Evolutionary conservation across 1,140 invertebrate species (phyloP).

Genomic region (Medauroidea extradentata): DNA sequence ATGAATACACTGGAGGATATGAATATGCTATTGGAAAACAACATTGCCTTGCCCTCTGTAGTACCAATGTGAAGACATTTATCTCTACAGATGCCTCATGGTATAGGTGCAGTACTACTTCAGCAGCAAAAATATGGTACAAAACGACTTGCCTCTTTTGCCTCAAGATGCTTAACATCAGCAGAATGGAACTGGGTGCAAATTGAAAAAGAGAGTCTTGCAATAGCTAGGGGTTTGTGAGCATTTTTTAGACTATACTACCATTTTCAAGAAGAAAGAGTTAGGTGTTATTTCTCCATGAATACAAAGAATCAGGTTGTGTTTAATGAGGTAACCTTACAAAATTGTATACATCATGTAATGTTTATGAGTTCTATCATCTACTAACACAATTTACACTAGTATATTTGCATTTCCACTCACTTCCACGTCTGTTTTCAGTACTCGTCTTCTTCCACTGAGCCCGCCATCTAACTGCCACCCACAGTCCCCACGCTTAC

Average conservation of each 20-base stretch:
- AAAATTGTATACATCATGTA: no score
- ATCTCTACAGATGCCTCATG: slow-evolving; percentile 5
- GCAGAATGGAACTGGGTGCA: slow-evolving; percentile 10
- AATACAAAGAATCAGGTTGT: slow-evolving; percentile 24
- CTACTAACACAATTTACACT: no score
- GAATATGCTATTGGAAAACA: background rate
- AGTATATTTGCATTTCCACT: no score
- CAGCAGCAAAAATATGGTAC: slow-evolving; percentile 1
- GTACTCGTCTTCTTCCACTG: no score
- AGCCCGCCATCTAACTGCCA: no score
- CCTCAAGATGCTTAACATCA: slow-evolving; percentile 8
- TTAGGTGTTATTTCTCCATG: slow-evolving; percentile 25
- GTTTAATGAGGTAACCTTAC: no score
- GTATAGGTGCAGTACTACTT: slow-evolving; percentile 9
- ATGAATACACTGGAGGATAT: background rate
- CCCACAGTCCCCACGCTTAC: no score
- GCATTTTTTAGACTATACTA: slow-evolving; percentile 9
- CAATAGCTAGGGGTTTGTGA: slow-evolving; percentile 17
- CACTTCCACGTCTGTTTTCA: no score
- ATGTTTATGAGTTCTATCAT: no score
- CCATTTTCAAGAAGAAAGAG: slow-evolving; percentile 22
- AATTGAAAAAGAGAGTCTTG: slow-evolving; percentile 13
- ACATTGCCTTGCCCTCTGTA: background rate
- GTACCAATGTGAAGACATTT: background rate
- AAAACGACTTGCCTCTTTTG: background rate